phyloP scores from a whole-genome alignment of 2,797 vertebrate genomes.

The Rhadinocentrus ornatus region DNA sequence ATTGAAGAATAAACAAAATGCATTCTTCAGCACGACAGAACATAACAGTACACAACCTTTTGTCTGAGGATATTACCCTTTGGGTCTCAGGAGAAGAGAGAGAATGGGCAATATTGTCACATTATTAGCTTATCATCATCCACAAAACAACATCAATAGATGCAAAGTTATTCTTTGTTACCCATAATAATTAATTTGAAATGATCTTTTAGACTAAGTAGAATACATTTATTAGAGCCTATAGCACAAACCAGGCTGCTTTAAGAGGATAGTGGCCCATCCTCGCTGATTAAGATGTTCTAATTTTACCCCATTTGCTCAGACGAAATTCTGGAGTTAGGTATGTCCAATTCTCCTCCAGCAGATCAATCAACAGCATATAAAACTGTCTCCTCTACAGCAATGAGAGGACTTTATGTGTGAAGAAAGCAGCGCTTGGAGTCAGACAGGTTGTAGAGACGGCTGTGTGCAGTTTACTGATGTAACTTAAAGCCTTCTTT shows the following conservation, averaged over 20 bases:
- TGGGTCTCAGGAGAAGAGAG: neutral
- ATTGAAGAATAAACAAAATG: slow-evolving; percentile 31
- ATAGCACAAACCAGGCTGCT: slow-evolving; percentile 41
- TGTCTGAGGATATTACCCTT: neutral
- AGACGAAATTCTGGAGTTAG: slow-evolving; percentile 50
- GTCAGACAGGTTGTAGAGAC: slow-evolving; percentile 15
- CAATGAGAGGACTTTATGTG: slow-evolving; percentile 15
- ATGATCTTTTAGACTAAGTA: slow-evolving; percentile 14
- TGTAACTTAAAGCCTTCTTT: no score
- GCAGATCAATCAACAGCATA: slow-evolving; percentile 44
- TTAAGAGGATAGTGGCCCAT: slow-evolving; percentile 19
- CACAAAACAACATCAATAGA: slow-evolving; percentile 3
- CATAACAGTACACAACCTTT: slow-evolving; percentile 12
- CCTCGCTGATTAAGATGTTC: slow-evolving; percentile 45
- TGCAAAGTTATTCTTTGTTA: slow-evolving; percentile 25
- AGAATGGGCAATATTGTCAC: neutral
- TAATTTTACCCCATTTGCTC: slow-evolving; percentile 52
- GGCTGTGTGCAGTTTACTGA: neutral
- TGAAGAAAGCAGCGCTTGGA: slow-evolving; percentile 2
- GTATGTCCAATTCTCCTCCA: slow-evolving; percentile 30
- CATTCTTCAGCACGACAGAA: slow-evolving; percentile 12
- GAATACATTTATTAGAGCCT: slow-evolving; percentile 24
- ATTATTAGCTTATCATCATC: slow-evolving; percentile 13
- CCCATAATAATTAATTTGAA: slow-evolving; percentile 27
- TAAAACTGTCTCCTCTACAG: slow-evolving; percentile 52